A percentile compares a stretch with the other conserved stretches of the same genome.
phyloP scores from a whole-genome alignment of 2,888 invertebrate genomes.

The Drosophila subquinaria region DNA sequence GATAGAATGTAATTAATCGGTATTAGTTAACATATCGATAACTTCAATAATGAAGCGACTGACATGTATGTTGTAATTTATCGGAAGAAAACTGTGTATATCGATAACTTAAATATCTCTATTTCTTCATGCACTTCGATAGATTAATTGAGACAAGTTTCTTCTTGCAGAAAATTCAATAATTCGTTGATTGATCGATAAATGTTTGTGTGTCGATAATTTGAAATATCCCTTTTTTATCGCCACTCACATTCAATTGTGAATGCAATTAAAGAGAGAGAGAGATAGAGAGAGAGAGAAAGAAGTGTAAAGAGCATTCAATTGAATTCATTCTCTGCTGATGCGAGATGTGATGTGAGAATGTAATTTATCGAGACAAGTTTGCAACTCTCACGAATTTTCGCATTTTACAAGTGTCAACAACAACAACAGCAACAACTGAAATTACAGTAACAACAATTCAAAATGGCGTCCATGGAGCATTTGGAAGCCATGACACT shows the following conservation, averaged over 20 bases:
- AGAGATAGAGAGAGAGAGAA: too few relatives aligned
- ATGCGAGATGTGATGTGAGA: not conserved
- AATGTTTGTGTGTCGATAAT: not conserved
- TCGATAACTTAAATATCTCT: not conserved
- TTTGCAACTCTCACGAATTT: not conserved
- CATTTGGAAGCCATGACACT: conserved; percentile 2
- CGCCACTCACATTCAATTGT: not conserved
- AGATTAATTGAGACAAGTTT: too few relatives aligned
- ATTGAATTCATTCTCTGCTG: too few relatives aligned
- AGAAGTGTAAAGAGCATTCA: too few relatives aligned
- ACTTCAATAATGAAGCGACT: too few relatives aligned
- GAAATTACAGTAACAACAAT: not conserved
- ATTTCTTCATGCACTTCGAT: too few relatives aligned
- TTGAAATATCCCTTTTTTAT: not conserved
- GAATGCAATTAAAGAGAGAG: not conserved
- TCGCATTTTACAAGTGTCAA: conserved; percentile 9
- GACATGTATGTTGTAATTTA: too few relatives aligned
- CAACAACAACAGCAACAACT: not conserved
- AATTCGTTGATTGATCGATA: too few relatives aligned
- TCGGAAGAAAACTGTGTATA: not conserved
- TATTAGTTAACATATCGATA: not conserved
- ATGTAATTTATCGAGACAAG: not conserved
- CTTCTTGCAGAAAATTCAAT: too few relatives aligned
- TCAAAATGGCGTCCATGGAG: conserved; percentile 23
- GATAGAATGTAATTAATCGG: too few relatives aligned